Conservation (phyloP, 2,888 invertebrate genomes). For the Pseudoips prasinana region DNA sequence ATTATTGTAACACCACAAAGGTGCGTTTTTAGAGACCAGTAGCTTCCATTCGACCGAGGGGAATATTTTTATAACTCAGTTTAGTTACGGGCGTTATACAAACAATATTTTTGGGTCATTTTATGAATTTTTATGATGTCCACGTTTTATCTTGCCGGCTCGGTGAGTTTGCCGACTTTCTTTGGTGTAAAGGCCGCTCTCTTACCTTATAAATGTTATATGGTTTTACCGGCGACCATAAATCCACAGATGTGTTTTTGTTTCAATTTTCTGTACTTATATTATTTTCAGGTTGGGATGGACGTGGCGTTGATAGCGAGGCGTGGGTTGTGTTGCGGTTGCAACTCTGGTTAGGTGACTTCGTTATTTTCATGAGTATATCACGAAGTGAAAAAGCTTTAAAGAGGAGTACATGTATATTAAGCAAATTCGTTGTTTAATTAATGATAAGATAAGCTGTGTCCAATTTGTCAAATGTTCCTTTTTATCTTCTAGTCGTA, state of each 20-base stretch:
- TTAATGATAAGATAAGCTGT: too few relatives aligned
- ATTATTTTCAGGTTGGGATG: too few relatives aligned
- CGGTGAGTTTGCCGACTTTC: constrained; percentile 53
- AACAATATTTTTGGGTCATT: constrained; percentile 59
- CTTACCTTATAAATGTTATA: constrained; percentile 29
- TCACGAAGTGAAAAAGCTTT: too few relatives aligned
- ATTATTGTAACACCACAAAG: constrained; percentile 33
- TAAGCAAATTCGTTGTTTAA: too few relatives aligned
- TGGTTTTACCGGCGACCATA: constrained; percentile 19
- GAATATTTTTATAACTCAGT: constrained; percentile 47
- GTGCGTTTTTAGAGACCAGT: constrained; percentile 45
- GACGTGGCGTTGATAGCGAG: too few relatives aligned
- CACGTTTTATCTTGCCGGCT: constrained; percentile 54
- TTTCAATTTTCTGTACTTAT: constrained; percentile 2
- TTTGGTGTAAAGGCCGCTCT: constrained; percentile 35
- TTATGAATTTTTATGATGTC: constrained; percentile 63
- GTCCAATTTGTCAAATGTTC: too few relatives aligned
- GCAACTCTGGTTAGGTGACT: too few relatives aligned
- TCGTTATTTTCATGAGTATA: too few relatives aligned
- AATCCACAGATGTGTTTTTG: constrained; percentile 18
- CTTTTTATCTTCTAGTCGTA: too few relatives aligned
- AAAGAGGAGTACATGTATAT: too few relatives aligned
- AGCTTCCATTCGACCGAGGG: constrained; percentile 53
- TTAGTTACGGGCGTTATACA: constrained; percentile 39
- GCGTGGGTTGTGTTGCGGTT: too few relatives aligned